Evolutionary conservation across 2,888 invertebrate species (phyloP), one percentile per base, ranked within the genome.

Genomic region (Alentia gelatinosa): DNA sequence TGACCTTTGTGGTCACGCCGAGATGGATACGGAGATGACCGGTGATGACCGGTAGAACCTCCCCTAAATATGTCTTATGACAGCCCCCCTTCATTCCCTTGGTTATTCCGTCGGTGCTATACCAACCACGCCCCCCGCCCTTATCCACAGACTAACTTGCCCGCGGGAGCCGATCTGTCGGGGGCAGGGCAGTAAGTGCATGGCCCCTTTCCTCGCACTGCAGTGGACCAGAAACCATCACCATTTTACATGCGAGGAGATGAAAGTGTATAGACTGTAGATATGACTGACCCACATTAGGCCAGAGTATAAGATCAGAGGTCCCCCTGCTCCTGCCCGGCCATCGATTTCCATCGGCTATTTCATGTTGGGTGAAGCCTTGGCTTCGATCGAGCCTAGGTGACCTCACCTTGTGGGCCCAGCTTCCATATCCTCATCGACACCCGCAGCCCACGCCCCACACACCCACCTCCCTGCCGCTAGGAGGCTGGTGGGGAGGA

Each of bases 281-380:
- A 83, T 83, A 83, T 83, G 83, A 56, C 56, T 56, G 56, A 83
- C 83, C 83, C 39, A 68, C 9, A 47, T 47, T 19, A 19, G 9
- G 30, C 68, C 39, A 15, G 56, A 56, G 56, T 56, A 83, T 83
- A 37, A 83, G 83, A 83, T 83, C 83, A 83, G 37, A 83, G 40
- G 7, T n/a, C n/a, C 37, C 40, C 5, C 37, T 19, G 9, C 74
- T 15, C 79, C 19, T 7, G n/a, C 68, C n/a, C 68, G 7, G n/a
- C 68, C 68, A 68, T 68, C 68, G 68, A 68, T 68, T 68, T 68
- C 68, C 68, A 68, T 30, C 68, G 33, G 68, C 7, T 68, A 68
- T 68, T 68, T 30, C 68, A 9, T 68, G 68, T 68, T n/a, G n/a
- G n/a, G n/a, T n/a, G n/a, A n/a, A n/a, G n/a, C n/a, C n/a, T n/a